phyloP scores from a whole-genome alignment of 2,797 vertebrate genomes.

The Rhynchotus rufescens region DNA sequence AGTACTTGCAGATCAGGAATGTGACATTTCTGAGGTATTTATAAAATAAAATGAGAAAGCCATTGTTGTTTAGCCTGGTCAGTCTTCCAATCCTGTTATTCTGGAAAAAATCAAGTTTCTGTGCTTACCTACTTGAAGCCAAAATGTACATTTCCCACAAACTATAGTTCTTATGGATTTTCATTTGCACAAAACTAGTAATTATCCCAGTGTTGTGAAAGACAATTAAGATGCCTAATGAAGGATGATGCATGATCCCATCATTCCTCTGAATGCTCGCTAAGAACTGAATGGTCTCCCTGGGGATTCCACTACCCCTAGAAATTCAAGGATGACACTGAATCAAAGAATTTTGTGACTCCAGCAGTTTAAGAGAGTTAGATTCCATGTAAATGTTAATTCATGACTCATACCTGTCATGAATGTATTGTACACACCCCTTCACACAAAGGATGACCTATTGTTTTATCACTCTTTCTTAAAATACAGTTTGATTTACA shows the following conservation, averaged over 20 bases:
- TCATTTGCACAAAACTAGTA: background rate
- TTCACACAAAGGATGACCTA: background rate
- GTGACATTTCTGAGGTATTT: conserved; percentile 29
- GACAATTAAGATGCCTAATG: background rate
- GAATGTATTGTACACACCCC: background rate
- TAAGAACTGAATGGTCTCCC: background rate
- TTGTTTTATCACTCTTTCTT: background rate
- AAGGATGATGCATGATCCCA: background rate
- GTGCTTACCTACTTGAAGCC: background rate
- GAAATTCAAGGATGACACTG: conserved; percentile 2
- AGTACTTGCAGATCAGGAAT: background rate
- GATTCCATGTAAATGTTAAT: background rate
- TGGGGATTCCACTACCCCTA: background rate
- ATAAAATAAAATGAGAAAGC: conserved; percentile 29
- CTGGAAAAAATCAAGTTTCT: conserved; percentile 7
- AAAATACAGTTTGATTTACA: background rate
- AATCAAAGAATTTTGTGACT: background rate
- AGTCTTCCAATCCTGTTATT: background rate
- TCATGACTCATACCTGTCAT: background rate
- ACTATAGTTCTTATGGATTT: conserved; percentile 18
- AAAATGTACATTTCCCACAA: background rate
- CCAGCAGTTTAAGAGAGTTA: background rate
- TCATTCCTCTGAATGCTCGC: background rate
- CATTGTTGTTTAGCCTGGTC: background rate
- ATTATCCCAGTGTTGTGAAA: background rate